A percentile compares a stretch with the other conserved stretches of the same genome.
These are phyloP conservation scores for Erebia aethiops DNA, from an alignment of 2,888 invertebrate species.

Conservation along the genomic window DNA sequence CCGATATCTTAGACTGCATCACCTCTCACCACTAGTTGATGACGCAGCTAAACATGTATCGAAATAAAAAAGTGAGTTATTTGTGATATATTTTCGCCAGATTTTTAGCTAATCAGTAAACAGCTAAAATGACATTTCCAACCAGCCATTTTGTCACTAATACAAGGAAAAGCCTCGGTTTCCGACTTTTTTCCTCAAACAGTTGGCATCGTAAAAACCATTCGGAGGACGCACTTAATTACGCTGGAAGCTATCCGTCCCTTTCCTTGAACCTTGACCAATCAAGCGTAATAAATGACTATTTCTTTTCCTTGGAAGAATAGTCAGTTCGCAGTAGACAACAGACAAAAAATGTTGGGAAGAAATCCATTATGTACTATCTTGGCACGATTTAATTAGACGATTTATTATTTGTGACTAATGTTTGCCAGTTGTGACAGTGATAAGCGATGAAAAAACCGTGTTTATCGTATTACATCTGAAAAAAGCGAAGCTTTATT, in stretches of 20 bases:
- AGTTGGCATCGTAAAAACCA: constrained; percentile 39
- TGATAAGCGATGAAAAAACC: not conserved
- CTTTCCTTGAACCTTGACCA: constrained; percentile 28
- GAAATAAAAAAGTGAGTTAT: too few relatives aligned
- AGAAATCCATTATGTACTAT: not conserved
- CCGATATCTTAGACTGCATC: too few relatives aligned
- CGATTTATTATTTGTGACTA: not conserved
- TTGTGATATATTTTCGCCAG: too few relatives aligned
- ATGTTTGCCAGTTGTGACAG: not conserved
- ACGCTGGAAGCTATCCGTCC: constrained; percentile 40
- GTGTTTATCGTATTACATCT: too few relatives aligned
- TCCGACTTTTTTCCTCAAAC: constrained; percentile 25
- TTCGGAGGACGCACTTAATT: constrained; percentile 39
- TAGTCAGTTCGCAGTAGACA: constrained; percentile 7
- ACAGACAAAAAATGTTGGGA: constrained; percentile 8
- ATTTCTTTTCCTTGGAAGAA: constrained; percentile 25
- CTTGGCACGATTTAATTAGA: not conserved
- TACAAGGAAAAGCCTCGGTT: constrained; percentile 22
- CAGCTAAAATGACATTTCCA: not conserved
- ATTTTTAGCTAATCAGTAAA: too few relatives aligned
- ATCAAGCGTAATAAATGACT: constrained; percentile 35
- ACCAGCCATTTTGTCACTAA: not conserved
- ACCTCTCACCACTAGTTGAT: too few relatives aligned
- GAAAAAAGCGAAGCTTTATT: too few relatives aligned
- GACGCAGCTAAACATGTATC: too few relatives aligned